A percentile compares a stretch with the other conserved stretches of the same genome.
phyloP scores from a whole-genome alignment of 2,888 invertebrate genomes.

The Opisthograptis luteolata region DNA sequence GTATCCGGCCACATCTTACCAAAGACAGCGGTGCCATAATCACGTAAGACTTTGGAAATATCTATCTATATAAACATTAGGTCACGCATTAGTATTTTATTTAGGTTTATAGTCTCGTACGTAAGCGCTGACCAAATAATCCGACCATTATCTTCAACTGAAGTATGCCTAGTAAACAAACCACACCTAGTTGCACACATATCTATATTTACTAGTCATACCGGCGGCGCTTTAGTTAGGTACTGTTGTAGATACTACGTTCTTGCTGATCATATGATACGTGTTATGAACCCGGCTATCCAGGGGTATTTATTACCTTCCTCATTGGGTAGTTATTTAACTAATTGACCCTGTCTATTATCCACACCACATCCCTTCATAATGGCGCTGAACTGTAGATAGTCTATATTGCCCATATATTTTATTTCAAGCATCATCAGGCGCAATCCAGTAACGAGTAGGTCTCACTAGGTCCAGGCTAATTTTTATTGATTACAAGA shows the following conservation, averaged over 20 bases:
- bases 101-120: conserved; percentile 1
- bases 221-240: neutral
- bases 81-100: conserved; percentile 7
- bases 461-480: conserved; percentile 5
- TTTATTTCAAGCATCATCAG: neutral
- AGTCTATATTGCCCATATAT: neutral
- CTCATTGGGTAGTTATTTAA: conserved; percentile 4
- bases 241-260: neutral
- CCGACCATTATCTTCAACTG: conserved; percentile 8
- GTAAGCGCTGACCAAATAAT: conserved; percentile 11
- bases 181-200: conserved; percentile 16
- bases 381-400: too few species aligned
- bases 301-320: conserved; percentile 18
- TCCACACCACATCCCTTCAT: neutral
- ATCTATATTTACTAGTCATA: conserved; percentile 5
- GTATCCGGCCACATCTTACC: too few species aligned
- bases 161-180: conserved; percentile 5
- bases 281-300: neutral
- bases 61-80: conserved; percentile 4
- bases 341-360: neutral
- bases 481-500: too few species aligned
- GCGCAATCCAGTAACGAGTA: neutral
- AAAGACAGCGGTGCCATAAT: too few species aligned
- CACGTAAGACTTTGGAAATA: too few species aligned
- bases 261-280: conserved; percentile 14